A percentile compares a stretch with the other conserved stretches of the same genome.
phyloP scores from a whole-genome alignment of 64 coral and sea anemone genomes.

The Montipora foliosa region DNA sequence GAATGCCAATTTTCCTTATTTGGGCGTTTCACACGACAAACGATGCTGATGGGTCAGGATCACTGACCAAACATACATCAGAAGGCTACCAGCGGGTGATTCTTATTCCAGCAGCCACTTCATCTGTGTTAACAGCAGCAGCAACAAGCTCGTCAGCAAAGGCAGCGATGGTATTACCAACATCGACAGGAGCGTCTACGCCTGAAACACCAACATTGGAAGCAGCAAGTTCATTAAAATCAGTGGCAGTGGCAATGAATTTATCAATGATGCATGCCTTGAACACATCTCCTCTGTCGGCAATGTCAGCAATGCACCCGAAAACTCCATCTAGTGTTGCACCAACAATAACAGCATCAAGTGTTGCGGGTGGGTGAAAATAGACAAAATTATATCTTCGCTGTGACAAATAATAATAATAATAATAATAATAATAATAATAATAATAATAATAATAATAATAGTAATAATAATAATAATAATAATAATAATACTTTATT shows the following conservation, averaged over 20 bases:
- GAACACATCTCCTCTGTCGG: background rate
- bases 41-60: background rate
- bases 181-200: too few relatives aligned
- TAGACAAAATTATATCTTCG: background rate
- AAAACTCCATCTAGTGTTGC: background rate
- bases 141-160: background rate
- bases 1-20: constrained; percentile 35
- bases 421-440: too few relatives aligned
- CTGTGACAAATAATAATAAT: too few relatives aligned
- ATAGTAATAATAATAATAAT: too few relatives aligned
- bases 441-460: too few relatives aligned
- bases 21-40: constrained; percentile 33
- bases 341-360: background rate
- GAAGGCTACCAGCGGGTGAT: background rate
- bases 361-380: background rate
- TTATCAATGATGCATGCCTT: background rate
- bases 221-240: background rate
- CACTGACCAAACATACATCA: background rate
- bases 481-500: too few relatives aligned
- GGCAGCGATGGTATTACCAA: background rate
- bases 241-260: background rate
- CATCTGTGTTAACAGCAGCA: background rate
- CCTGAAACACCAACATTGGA: background rate
- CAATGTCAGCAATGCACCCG: background rate
- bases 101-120: background rate